Base-by-base conservation (phyloP, 2,888 invertebrate species). In the Ditylenchus weischeri region DNA sequence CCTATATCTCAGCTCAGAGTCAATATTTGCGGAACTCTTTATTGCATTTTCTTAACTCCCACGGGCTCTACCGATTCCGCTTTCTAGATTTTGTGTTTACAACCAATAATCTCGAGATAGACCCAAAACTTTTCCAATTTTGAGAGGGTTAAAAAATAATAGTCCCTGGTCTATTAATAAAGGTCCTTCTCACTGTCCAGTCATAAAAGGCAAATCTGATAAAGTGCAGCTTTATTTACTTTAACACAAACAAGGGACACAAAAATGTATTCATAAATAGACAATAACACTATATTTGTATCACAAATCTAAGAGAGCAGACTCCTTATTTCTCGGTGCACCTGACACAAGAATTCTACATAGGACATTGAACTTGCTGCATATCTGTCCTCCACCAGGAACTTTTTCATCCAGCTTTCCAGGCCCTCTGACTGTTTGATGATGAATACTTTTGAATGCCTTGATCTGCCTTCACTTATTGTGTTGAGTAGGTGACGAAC, bases 271-370 rank as follows among this genome's bases (percentile, higher is more conserved):
- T 54, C 21, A 54, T 54, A 54, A 54, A 54, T 51, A 54, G 54
- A 43, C 43, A 43, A 43, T 43, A 43, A 43, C 54, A 54, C 54
- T 54, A 15, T 10, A 21, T 50, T 23, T 10, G 15, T 15, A 54
- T 54, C 23, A 15, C 59, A 29, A 43, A 15, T 43, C 10, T 50
- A 85, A 58, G 83, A 88, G 75, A 94, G 88, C 78, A 93, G 85
- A 76, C 89, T 88, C 70, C 95, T 88, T 83, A 98, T 98, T 88
- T 98, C 96, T 88, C 94, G 95, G 88, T 99, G 96, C 86, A 98
- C 90, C 86, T 95, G 93, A 87, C 95, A 96, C 75, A 99, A 88
- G 86, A 92, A 98, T 87, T 98, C 98, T 19, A 98, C 93, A 86
- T 99, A 99, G 68, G 93, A 93, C 66, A 71, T 71, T 5, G 91